Base-by-base conservation (phyloP, 2,888 invertebrate genomes). In the Ptychoptera contaminata region DNA sequence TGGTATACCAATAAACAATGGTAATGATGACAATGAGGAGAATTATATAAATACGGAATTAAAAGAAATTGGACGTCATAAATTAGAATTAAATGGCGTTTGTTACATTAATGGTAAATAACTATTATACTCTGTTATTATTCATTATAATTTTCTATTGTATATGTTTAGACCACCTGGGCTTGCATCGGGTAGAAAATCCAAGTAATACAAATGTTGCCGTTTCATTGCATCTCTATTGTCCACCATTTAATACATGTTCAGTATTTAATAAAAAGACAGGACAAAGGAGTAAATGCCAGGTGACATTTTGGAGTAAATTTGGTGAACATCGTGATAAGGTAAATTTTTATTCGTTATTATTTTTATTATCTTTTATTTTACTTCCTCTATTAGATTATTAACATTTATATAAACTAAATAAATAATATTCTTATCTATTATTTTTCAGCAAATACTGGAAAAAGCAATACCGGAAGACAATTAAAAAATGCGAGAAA, bases 141-240 rank as follows among this genome's bases (percentile, higher is more conserved):
- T 30, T 40, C 35, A 29, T n/a, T 16, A 40, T 32, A 39, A 15
- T 37, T 7, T 37, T 40, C 41, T 40, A 16, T 7, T 32, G 4
- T 11, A 32, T 9, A 2, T 32, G 4, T 30, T 51, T 67, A 96
- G 96, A 98, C 66, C 81, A 85, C 1, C 67, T 96, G 52, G 98
- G 97, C 0, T 73, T 98, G 11, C 97, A 98, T 62, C 78, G 96
- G 1, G 88, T 98, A 53, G 94, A 94, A 68, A 98, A 98, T 62
- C 76, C 84, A 0, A 92, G 88, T 9, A 82, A 92, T 58, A 77
- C 82, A 0, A 86, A 94, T 57, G 75, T 81, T 0, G 85, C 94
- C 0, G 85, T 96, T 1, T 92, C 91, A 7, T 70, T 98, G 23
- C 98, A 98, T 61, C 73, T 98, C 2, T 98, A 98, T 66, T 86